phyloP scores from a whole-genome alignment of 2,888 invertebrate genomes.

The Athetis lepigone region DNA sequence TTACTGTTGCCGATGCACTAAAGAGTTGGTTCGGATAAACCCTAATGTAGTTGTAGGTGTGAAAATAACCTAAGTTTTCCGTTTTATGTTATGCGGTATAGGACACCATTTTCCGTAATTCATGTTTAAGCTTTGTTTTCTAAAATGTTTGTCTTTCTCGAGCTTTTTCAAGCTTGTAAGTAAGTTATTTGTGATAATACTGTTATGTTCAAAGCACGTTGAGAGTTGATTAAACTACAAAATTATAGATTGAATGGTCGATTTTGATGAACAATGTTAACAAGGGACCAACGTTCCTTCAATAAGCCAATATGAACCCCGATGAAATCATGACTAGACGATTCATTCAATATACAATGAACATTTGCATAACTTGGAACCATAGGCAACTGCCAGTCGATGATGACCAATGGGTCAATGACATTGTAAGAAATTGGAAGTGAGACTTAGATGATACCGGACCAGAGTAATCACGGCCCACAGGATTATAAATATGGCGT shows the following conservation, averaged over 20 bases:
- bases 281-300: slow-evolving; percentile 1
- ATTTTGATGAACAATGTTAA: slow-evolving; percentile 7
- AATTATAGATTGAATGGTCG: slow-evolving; percentile 1
- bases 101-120: slow-evolving; percentile 14
- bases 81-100: slow-evolving; percentile 22
- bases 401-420: slow-evolving; percentile 46
- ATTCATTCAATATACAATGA: slow-evolving; percentile 32
- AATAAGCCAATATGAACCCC: slow-evolving; percentile 11
- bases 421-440: slow-evolving; percentile 34
- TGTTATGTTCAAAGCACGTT: not conserved
- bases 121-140: slow-evolving; percentile 14
- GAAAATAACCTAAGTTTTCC: slow-evolving; percentile 11
- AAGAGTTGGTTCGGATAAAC: slow-evolving; percentile 25
- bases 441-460: slow-evolving; percentile 37
- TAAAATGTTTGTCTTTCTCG: not conserved
- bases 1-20: slow-evolving; percentile 41
- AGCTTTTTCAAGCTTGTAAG: not conserved
- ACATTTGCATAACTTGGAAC: slow-evolving; percentile 38
- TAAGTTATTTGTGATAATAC: not conserved
- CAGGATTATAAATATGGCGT: slow-evolving; percentile 30
- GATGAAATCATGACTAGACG: slow-evolving; percentile 25
- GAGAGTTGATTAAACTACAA: not conserved
- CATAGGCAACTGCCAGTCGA: slow-evolving; percentile 56
- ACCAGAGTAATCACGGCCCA: slow-evolving; percentile 29
- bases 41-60: not conserved